Conservation (phyloP, 2,888 invertebrate species). For the Platerodrilus igneus region DNA sequence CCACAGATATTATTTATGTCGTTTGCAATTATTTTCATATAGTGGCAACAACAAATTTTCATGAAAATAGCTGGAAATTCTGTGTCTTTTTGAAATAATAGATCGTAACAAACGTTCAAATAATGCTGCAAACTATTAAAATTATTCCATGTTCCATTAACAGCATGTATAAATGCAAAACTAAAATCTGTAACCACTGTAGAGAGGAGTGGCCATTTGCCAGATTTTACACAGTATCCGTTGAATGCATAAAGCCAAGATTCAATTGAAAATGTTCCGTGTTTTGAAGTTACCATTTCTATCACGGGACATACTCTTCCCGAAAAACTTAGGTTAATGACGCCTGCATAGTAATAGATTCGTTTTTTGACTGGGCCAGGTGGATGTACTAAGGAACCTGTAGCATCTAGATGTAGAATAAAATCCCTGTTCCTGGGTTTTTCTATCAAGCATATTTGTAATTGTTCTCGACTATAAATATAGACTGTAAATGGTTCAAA, state of each 20-base stretch:
- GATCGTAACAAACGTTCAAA: not conserved
- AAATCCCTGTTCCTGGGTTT: too few relatives aligned
- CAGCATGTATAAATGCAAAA: slow-evolving; percentile 4
- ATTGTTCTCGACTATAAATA: slow-evolving; percentile 2
- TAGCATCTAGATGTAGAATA: slow-evolving; percentile 3
- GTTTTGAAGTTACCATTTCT: not conserved
- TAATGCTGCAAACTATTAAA: too few relatives aligned
- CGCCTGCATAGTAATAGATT: slow-evolving; percentile 7
- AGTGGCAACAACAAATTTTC: too few relatives aligned
- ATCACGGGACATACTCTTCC: not conserved
- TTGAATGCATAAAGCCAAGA: slow-evolving; percentile 3
- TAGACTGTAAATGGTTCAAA: not conserved
- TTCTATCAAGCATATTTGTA: not conserved
- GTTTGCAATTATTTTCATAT: too few relatives aligned
- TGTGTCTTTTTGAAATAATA: slow-evolving; percentile 3
- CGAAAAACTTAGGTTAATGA: not conserved
- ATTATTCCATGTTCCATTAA: slow-evolving; percentile 2
- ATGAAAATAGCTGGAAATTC: too few relatives aligned
- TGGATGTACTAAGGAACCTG: slow-evolving; percentile 5
- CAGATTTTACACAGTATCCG: slow-evolving; percentile 1
- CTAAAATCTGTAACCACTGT: slow-evolving; percentile 2
- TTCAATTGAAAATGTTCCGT: slow-evolving; percentile 1
- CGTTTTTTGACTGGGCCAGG: not conserved
- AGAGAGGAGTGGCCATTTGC: slow-evolving; percentile 1
- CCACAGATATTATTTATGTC: too few relatives aligned